phyloP scores from a whole-genome alignment of 2,888 invertebrate species.

The Aricia artaxerxes region DNA sequence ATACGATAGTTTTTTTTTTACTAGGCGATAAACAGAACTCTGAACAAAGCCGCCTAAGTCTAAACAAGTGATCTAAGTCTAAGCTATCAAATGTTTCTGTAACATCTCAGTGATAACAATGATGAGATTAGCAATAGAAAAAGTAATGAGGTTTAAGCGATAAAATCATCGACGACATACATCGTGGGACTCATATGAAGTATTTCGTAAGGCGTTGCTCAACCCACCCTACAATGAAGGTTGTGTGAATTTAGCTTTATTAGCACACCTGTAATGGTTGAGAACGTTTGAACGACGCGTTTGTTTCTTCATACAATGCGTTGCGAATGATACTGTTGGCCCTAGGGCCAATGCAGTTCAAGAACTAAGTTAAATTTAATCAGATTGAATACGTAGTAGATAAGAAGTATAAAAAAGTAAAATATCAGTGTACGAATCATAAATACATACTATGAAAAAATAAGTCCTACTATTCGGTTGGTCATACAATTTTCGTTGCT shows the following conservation, averaged over 20 bases:
- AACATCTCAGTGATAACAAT: neutral
- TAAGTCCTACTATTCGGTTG: no score
- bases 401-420: no score
- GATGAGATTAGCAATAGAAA: neutral
- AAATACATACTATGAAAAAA: neutral
- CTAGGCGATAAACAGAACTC: no score
- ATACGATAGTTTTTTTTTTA: no score
- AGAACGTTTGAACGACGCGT: slow-evolving; percentile 28
- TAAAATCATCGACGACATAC: slow-evolving; percentile 47
- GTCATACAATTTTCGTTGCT: no score
- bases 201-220: slow-evolving; percentile 53
- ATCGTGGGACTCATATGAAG: slow-evolving; percentile 53
- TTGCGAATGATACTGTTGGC: slow-evolving; percentile 16
- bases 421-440: neutral
- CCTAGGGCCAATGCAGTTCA: neutral
- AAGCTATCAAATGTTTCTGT: neutral
- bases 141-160: slow-evolving; percentile 47
- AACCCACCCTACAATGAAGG: slow-evolving; percentile 40
- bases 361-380: neutral
- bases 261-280: slow-evolving; percentile 30
- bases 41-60: no score
- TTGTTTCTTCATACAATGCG: slow-evolving; percentile 28
- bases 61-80: neutral
- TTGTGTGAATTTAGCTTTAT: slow-evolving; percentile 35
- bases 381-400: neutral